phyloP scores from a whole-genome alignment of 2,888 invertebrate genomes.

The Eristalis tenax region DNA sequence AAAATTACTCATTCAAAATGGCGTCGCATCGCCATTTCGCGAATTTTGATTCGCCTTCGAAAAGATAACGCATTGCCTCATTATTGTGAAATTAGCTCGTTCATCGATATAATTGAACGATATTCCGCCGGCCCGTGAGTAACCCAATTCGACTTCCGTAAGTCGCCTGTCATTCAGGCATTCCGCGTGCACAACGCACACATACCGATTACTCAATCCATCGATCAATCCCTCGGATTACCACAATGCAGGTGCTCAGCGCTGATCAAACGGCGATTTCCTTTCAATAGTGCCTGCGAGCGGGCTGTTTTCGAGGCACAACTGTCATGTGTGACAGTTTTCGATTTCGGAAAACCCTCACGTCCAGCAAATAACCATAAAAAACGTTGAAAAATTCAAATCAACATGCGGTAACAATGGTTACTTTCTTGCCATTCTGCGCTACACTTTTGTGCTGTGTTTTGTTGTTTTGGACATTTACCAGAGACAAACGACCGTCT shows the following conservation, averaged over 20 bases:
- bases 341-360: conserved; percentile 49
- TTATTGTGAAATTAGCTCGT: not conserved
- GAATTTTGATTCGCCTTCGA: not conserved
- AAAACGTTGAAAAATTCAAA: conserved; percentile 32
- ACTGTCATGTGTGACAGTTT: conserved; percentile 39
- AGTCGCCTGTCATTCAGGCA: not conserved
- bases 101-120: not conserved
- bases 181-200: not conserved
- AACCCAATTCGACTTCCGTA: conserved; percentile 27
- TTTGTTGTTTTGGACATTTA: conserved; percentile 44
- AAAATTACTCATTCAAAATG: not conserved
- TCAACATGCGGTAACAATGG: conserved; percentile 58
- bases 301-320: conserved; percentile 11
- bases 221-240: conserved; percentile 16
- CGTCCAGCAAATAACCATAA: conserved; percentile 57
- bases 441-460: conserved; percentile 7
- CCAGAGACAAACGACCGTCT: conserved; percentile 21
- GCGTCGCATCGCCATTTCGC: not conserved
- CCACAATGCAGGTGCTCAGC: conserved; percentile 40
- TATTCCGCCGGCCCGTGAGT: not conserved
- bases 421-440: conserved; percentile 29
- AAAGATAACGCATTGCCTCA: not conserved
- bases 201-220: conserved; percentile 2
- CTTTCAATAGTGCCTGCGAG: not conserved
- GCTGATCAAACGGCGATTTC: conserved; percentile 24